These are phyloP conservation scores for Cebus imitator DNA, from an alignment of 2,113 vertebrate species.

Conservation along the genomic window DNA sequence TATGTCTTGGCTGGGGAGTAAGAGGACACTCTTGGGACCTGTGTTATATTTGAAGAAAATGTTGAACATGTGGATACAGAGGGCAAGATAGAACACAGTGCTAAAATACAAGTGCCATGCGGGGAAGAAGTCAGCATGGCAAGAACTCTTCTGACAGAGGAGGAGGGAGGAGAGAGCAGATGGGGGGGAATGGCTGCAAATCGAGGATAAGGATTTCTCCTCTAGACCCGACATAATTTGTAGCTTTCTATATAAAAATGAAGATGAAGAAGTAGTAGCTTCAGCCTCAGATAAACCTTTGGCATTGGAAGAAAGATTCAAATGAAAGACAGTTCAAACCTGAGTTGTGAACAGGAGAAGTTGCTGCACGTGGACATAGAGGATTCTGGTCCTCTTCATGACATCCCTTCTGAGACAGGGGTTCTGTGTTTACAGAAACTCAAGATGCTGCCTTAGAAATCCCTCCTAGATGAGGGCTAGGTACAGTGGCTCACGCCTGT, in stretches of 20 bases:
- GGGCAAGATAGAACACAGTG: conserved; percentile 77
- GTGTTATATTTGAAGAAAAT: conserved; percentile 91
- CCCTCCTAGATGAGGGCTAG: conserved; percentile 43
- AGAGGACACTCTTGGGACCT: conserved; percentile 91
- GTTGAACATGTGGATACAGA: conserved; percentile 78
- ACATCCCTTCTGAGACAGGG: conserved; percentile 64
- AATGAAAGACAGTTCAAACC: conserved; percentile 59
- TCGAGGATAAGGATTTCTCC: conserved; percentile 84
- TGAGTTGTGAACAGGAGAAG: conserved; percentile 71
- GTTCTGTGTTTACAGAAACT: conserved; percentile 65
- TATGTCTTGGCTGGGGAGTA: conserved; percentile 93
- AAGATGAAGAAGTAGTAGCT: conserved; percentile 77
- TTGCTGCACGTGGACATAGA: conserved; percentile 67
- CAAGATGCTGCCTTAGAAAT: conserved; percentile 66
- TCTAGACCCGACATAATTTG: conserved; percentile 82
- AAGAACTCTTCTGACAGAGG: background rate
- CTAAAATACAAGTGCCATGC: conserved; percentile 92
- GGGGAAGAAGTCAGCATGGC: conserved; percentile 80
- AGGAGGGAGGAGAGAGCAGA: conserved; percentile 63
- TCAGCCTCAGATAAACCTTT: conserved; percentile 78
- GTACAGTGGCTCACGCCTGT: too few relatives aligned
- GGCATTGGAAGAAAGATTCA: conserved; percentile 79
- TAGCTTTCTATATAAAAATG: conserved; percentile 84
- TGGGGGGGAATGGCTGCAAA: conserved; percentile 85
- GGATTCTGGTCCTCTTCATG: conserved; percentile 45